These are phyloP conservation scores for Phalloptychus januarius DNA, from an alignment of 2,797 vertebrate genomes.

Conservation along the genomic window DNA sequence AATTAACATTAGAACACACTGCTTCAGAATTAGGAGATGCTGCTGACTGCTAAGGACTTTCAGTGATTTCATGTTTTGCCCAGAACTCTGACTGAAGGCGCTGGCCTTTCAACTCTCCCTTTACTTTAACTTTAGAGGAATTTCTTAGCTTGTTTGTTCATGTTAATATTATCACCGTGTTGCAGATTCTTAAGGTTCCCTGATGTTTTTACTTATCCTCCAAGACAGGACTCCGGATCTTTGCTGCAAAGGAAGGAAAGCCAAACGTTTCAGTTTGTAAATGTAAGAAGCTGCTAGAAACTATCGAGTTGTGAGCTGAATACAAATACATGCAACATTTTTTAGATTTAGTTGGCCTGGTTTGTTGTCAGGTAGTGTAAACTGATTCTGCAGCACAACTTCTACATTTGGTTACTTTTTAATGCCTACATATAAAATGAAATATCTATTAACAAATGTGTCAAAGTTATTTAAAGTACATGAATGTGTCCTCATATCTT, in stretches of 20 bases:
- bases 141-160: constrained; percentile 21
- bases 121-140: constrained; percentile 21
- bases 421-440: not conserved
- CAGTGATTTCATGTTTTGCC: constrained; percentile 46
- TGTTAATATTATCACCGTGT: constrained; percentile 18
- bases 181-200: not conserved
- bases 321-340: not conserved
- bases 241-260: not conserved
- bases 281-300: not conserved
- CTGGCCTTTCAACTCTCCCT: constrained; percentile 34
- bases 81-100: constrained; percentile 43
- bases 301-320: not conserved
- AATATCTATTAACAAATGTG: not conserved
- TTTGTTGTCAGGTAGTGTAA: not conserved
- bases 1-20: constrained; percentile 46
- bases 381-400: not conserved
- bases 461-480: not conserved
- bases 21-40: constrained; percentile 28
- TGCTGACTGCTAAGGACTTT: constrained; percentile 26
- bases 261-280: not conserved
- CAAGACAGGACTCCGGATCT: not conserved
- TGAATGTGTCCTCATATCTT: not conserved
- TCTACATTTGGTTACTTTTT: too few relatives aligned
- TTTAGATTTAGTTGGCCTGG: not conserved
- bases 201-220: not conserved